Percentiles rank a stretch among this genome's conserved stretches.
These are phyloP conservation scores for Myotis findleyi DNA, from an alignment of 2,797 vertebrate genomes.

Conservation along the genomic window DNA sequence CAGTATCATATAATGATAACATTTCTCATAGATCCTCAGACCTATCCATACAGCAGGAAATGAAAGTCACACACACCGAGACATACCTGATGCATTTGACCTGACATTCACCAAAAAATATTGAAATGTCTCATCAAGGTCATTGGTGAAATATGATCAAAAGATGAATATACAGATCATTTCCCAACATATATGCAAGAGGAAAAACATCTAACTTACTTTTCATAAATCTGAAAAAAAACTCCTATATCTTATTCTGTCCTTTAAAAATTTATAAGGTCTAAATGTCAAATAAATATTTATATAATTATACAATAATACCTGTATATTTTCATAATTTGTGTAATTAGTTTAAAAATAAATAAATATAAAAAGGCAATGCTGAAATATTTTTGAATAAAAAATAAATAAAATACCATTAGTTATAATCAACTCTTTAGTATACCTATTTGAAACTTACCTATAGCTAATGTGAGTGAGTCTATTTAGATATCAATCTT, in stretches of 20 bases:
- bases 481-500: background rate
- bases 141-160: constrained; percentile 20
- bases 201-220: background rate
- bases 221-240: background rate
- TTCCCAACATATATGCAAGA: constrained; percentile 7
- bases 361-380: background rate
- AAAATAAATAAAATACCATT: background rate
- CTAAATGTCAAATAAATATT: constrained; percentile 5
- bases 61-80: background rate
- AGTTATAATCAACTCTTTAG: background rate
- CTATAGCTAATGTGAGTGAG: background rate
- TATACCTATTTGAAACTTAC: background rate
- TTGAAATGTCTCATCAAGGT: background rate
- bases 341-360: background rate
- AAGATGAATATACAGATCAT: background rate
- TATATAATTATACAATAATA: background rate
- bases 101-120: constrained; percentile 52
- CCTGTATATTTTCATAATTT: background rate
- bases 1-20: constrained; percentile 47
- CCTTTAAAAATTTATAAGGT: constrained; percentile 9
- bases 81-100: background rate
- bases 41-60: background rate
- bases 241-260: background rate
- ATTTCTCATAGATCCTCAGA: constrained; percentile 53
- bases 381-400: background rate